These are phyloP conservation scores for Falco concolor DNA, from an alignment of 2,797 vertebrate genomes.

Conservation along the genomic window DNA sequence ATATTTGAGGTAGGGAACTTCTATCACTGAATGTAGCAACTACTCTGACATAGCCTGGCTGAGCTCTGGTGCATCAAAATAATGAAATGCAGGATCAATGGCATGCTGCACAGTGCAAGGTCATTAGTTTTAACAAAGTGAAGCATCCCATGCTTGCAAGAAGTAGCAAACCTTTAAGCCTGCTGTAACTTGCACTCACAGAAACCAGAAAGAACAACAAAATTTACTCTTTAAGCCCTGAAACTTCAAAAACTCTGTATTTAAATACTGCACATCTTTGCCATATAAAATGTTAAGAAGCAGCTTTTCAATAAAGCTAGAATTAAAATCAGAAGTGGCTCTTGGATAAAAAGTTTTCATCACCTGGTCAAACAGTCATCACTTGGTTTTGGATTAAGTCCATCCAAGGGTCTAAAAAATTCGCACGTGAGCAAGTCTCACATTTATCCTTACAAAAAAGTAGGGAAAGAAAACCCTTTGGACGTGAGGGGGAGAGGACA, in stretches of 20 bases:
- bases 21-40: accelerated
- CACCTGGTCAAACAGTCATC: not conserved
- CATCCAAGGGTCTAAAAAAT: not conserved
- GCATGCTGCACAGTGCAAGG: not conserved
- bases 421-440: not conserved
- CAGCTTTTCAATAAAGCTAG: not conserved
- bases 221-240: not conserved
- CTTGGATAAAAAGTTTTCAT: not conserved
- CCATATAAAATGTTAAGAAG: not conserved
- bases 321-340: not conserved
- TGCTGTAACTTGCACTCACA: not conserved
- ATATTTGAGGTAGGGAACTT: not conserved
- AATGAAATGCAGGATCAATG: not conserved
- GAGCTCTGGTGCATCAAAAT: not conserved
- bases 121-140: not conserved
- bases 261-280: not conserved
- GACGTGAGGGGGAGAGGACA: not conserved
- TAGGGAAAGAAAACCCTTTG: not conserved
- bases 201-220: not conserved
- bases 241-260: not conserved
- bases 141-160: not conserved
- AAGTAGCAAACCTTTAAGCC: not conserved
- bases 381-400: not conserved
- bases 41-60: not conserved
- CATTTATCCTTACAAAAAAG: not conserved